Base-by-base conservation (phyloP, 2,113 vertebrate species). In the Rhombomys opimus region DNA sequence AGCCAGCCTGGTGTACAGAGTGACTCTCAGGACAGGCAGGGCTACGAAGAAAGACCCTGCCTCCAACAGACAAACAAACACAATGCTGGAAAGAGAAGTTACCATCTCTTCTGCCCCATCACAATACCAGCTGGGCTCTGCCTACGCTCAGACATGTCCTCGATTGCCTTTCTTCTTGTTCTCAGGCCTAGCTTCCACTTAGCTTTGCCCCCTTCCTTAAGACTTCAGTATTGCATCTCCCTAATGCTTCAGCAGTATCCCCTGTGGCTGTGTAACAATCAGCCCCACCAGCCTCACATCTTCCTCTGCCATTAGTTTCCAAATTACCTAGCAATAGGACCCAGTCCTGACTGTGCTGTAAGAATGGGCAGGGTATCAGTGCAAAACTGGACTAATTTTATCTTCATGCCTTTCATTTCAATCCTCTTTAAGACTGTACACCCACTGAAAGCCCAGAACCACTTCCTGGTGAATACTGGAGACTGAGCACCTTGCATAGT, bases 231-330 rank as follows among this genome's bases (percentile, higher is more conserved):
- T 38, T 65, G 18, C 6, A 15, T 52, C 68, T 80, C 52, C 46
- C 25, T 0, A 65, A 59, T 52, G 57, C 32, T 22, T 73, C 3
- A 1, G 35, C 23, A n/a, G n/a, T n/a, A 15, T 63, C 76, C 3
- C 52, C 18, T 5, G 0, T 0, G 27, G 50, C n/a, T 18, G 2
- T 4, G 2, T 11, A 52, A 30, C 89, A 52, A 2, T 2, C 7
- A 57, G 76, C 6, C 14, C 0, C 17, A 14, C 0, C 5, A 63
- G 73, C 27, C 46, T 46, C 25, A 52, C 38, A 18, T 54, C 22
- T 30, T 77, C 65, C 23, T 78, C 59, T 41, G 25, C 9, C 54
- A 23, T 87, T 46, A 23, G 32, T 27, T 35, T 78, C 32, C 59
- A 46, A 32, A n/a, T 90, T 59, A 23, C 50, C 52, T 30, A 57